Percentiles rank a stretch among this genome's conserved stretches.
phyloP scores from a whole-genome alignment of 2,888 invertebrate species.

The Celastrina argiolus region DNA sequence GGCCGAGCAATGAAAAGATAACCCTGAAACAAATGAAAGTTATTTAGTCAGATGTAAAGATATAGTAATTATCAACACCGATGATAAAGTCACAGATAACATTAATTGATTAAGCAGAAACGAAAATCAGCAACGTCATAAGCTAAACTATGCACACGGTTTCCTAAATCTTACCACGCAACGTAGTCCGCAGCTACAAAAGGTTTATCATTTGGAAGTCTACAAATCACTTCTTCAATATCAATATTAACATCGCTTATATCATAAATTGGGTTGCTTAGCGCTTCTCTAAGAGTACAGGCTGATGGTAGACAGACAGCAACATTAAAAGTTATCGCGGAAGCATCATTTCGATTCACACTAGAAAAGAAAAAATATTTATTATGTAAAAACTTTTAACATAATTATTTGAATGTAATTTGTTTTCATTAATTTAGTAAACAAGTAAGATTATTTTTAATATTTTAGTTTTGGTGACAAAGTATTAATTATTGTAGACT shows the following conservation, averaged over 20 bases:
- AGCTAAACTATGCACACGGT: not conserved
- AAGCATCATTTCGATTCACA: slow-evolving; percentile 25
- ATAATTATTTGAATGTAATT: too few relatives aligned
- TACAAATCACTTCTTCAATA: slow-evolving; percentile 43
- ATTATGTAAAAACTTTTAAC: not conserved
- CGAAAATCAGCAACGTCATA: not conserved
- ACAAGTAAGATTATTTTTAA: too few relatives aligned
- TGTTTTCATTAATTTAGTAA: not conserved
- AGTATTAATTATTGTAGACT: too few relatives aligned
- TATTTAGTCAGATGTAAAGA: not conserved
- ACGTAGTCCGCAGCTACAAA: slow-evolving; percentile 49
- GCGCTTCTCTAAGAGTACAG: slow-evolving; percentile 43
- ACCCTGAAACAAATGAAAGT: slow-evolving; percentile 13
- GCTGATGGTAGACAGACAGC: slow-evolving; percentile 50
- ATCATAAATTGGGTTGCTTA: slow-evolving; percentile 40
- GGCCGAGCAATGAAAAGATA: slow-evolving; percentile 8
- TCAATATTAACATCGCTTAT: slow-evolving; percentile 38
- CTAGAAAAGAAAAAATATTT: slow-evolving; percentile 16
- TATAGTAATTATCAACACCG: too few relatives aligned
- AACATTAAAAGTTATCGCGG: slow-evolving; percentile 34
- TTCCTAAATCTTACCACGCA: slow-evolving; percentile 38
- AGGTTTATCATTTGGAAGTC: slow-evolving; percentile 50
- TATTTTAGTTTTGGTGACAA: not conserved
- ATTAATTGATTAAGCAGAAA: not conserved
- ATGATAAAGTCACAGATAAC: not conserved